phyloP scores from a whole-genome alignment of 1,140 invertebrate species.

The Drosophila takahashii region DNA sequence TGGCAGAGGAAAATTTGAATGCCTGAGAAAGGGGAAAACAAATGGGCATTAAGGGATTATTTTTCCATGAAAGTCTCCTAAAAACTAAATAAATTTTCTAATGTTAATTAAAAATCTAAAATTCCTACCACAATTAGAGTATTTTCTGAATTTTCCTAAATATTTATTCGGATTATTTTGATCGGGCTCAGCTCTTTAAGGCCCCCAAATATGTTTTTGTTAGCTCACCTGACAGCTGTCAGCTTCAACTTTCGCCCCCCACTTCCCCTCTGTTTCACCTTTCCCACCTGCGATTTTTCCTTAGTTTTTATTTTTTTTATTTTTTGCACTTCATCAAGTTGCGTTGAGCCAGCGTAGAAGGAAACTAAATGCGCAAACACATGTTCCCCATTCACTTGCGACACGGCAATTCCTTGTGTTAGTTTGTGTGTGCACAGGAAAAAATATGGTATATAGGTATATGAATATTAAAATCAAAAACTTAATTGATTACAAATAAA shows the following conservation, averaged over 20 bases:
- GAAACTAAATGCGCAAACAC: slow-evolving; percentile 76
- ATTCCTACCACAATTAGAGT: neutral
- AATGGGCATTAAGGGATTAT: no score
- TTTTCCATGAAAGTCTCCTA: no score
- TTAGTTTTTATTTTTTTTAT: neutral
- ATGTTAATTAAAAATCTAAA: neutral
- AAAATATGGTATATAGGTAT: neutral
- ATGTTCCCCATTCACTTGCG: slow-evolving; percentile 60
- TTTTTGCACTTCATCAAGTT: slow-evolving; percentile 71
- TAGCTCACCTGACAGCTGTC: slow-evolving; percentile 41
- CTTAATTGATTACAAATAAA: no score
- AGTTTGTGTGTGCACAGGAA: slow-evolving; percentile 13
- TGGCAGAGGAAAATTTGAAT: neutral
- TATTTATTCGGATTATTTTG: no score
- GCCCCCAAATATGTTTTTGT: slow-evolving; percentile 27
- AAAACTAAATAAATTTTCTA: neutral
- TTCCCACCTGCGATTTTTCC: slow-evolving; percentile 3
- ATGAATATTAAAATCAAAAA: neutral
- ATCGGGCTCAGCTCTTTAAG: slow-evolving; percentile 26
- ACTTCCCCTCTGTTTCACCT: slow-evolving; percentile 5
- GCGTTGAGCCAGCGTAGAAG: slow-evolving; percentile 47
- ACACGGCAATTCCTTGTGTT: slow-evolving; percentile 23
- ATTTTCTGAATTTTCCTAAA: neutral
- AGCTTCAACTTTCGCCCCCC: slow-evolving; percentile 20
- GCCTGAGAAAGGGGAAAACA: neutral